A percentile compares a stretch with the other conserved stretches of the same genome.
These are phyloP conservation scores for Spea bombifrons DNA, from an alignment of 2,113 vertebrate species.

Conservation along the genomic window DNA sequence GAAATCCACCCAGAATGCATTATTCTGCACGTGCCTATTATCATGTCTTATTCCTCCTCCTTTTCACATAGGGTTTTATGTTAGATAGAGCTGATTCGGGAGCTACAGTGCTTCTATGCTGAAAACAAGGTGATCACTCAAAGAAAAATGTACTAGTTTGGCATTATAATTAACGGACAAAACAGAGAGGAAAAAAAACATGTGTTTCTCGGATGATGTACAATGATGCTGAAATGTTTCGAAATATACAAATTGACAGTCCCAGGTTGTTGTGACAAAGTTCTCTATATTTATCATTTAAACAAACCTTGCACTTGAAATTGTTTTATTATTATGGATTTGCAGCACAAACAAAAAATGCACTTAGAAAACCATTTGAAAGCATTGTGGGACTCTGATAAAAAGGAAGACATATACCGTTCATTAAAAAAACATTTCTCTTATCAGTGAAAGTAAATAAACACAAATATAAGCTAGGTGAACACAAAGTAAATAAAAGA, in stretches of 20 bases:
- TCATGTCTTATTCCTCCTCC: background rate
- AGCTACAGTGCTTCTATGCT: background rate
- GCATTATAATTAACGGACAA: background rate
- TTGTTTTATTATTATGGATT: background rate
- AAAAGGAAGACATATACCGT: slow-evolving; percentile 1
- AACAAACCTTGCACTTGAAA: background rate
- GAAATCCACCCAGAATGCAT: background rate
- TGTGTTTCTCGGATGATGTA: background rate
- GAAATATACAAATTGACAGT: slow-evolving; percentile 5
- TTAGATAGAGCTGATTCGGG: background rate
- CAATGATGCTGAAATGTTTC: background rate
- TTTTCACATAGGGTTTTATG: background rate
- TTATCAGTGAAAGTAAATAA: background rate
- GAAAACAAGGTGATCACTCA: background rate
- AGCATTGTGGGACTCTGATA: background rate
- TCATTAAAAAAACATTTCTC: slow-evolving; percentile 6
- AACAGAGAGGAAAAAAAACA: background rate
- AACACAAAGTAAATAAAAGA: background rate
- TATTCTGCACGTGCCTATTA: background rate
- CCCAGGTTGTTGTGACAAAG: background rate
- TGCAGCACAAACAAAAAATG: slow-evolving; percentile 1
- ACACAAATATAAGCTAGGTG: background rate
- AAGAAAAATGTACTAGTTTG: background rate
- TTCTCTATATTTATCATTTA: background rate
- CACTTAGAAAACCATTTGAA: slow-evolving; percentile 13